phyloP scores from a whole-genome alignment of 2,888 invertebrate genomes.

The Brachyptera risi region DNA sequence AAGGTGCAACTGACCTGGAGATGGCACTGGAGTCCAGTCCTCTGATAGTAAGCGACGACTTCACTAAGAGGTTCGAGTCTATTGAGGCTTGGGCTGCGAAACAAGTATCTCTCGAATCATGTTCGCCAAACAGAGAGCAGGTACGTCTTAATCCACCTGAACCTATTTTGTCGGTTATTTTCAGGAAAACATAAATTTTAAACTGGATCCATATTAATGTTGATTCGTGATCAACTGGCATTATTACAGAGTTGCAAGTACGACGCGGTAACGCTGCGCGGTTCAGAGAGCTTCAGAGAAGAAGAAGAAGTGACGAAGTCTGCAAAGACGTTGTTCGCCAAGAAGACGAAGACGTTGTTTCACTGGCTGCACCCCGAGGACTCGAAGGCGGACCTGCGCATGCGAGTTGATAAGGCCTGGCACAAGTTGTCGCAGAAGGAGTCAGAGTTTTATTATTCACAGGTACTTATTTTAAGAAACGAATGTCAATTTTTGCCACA shows the following conservation, averaged over 20 bases:
- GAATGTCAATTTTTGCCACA: no score
- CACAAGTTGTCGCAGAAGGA: not conserved
- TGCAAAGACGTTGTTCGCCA: not conserved
- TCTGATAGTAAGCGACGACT: not conserved
- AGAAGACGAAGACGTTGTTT: constrained; percentile 6
- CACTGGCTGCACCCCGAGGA: constrained; percentile 11
- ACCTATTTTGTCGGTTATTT: no score
- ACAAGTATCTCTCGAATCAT: not conserved
- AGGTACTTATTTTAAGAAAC: constrained; percentile 1
- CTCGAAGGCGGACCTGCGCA: not conserved
- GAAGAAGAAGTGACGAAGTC: constrained; percentile 6
- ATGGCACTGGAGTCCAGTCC: not conserved
- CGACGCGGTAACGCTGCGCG: no score
- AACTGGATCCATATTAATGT: no score
- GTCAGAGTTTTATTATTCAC: constrained; percentile 1
- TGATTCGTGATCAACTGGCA: no score
- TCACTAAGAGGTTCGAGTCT: not conserved
- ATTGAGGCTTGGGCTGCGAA: not conserved
- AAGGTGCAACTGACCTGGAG: not conserved
- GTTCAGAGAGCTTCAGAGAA: no score
- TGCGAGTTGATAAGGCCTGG: not conserved
- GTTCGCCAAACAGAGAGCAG: no score
- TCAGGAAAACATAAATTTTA: no score
- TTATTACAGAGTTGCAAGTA: no score
- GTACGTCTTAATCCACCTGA: no score